Evolutionary conservation across 2,888 invertebrate genomes (phyloP).

Genomic region (Heliconius cydno): DNA sequence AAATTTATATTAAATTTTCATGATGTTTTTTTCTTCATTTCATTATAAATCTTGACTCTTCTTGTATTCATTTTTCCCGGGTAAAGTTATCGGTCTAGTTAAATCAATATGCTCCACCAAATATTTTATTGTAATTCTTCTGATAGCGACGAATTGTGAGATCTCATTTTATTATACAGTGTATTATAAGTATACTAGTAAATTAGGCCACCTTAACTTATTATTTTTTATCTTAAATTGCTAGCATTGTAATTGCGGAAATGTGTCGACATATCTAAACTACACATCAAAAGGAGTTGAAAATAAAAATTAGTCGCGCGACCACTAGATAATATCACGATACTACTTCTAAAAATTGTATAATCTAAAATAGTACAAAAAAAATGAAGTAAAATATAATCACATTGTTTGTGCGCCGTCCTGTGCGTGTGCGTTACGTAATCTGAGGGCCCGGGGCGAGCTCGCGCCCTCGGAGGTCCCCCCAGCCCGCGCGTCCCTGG

Average conservation of each 20-base stretch:
- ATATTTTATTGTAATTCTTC: conserved; percentile 20
- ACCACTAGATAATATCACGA: conserved; percentile 75
- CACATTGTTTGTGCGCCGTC: conserved; percentile 83
- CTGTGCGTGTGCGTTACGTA: conserved; percentile 83
- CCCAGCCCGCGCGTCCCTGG: conserved; percentile 38
- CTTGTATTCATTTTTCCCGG: conserved; percentile 40
- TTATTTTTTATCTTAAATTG: conserved; percentile 49
- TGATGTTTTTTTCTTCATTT: conserved; percentile 50
- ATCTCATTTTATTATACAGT: conserved; percentile 39
- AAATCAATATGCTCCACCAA: conserved; percentile 35
- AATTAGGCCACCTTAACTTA: conserved; percentile 29
- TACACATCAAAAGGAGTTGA: conserved; percentile 63
- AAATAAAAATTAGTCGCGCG: conserved; percentile 65
- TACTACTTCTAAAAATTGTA: conserved; percentile 79
- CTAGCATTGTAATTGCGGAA: conserved; percentile 61
- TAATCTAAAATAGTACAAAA: conserved; percentile 80
- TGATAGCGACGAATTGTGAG: conserved; percentile 25
- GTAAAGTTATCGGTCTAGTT: conserved; percentile 21
- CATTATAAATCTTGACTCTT: conserved; percentile 30
- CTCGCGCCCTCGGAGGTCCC: conserved; percentile 59
- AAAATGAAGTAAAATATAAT: conserved; percentile 77
- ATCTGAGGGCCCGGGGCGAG: conserved; percentile 74
- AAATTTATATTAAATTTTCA: conserved; percentile 70
- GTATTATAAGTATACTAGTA: conserved; percentile 13
- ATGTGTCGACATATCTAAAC: conserved; percentile 58